These are phyloP conservation scores for Athetis lepigone DNA, from an alignment of 2,888 invertebrate species.

Conservation along the genomic window DNA sequence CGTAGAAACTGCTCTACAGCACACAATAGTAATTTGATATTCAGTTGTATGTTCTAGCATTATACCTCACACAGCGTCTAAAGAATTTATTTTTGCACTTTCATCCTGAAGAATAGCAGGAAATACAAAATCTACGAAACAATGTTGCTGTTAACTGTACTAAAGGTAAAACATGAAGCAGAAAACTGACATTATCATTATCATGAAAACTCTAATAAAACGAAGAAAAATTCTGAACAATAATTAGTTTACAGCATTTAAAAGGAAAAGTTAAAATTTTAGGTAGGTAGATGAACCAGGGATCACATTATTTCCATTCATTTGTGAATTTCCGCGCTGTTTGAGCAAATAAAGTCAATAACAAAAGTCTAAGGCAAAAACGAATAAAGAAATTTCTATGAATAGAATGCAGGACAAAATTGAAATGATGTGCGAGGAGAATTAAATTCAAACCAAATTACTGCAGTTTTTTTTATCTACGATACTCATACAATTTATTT, in stretches of 20 bases:
- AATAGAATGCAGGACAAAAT: constrained; percentile 20
- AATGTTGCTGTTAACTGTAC: constrained; percentile 19
- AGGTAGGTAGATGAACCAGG: not conserved
- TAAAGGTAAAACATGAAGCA: constrained; percentile 28
- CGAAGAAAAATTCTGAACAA: constrained; percentile 30
- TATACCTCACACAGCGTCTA: not conserved
- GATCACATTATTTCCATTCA: constrained; percentile 21
- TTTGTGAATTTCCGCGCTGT: constrained; percentile 27
- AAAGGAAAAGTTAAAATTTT: not conserved
- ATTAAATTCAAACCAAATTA: too few species aligned
- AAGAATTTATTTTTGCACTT: constrained; percentile 31
- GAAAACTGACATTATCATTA: constrained; percentile 26
- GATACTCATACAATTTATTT: too few species aligned
- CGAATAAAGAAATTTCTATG: constrained; percentile 13
- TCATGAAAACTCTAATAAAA: constrained; percentile 31
- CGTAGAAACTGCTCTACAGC: constrained; percentile 23
- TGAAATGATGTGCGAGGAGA: too few species aligned
- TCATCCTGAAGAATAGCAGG: constrained; percentile 1
- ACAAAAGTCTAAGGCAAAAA: constrained; percentile 21
- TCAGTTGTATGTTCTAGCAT: constrained; percentile 21
- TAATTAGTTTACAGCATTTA: constrained; percentile 15
- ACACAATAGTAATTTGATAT: constrained; percentile 46
- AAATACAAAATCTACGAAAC: constrained; percentile 22
- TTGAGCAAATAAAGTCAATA: constrained; percentile 12
- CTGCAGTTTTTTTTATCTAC: too few species aligned